Conservation (phyloP, 2,113 vertebrate species). For the Cynopterus brachyotis region DNA sequence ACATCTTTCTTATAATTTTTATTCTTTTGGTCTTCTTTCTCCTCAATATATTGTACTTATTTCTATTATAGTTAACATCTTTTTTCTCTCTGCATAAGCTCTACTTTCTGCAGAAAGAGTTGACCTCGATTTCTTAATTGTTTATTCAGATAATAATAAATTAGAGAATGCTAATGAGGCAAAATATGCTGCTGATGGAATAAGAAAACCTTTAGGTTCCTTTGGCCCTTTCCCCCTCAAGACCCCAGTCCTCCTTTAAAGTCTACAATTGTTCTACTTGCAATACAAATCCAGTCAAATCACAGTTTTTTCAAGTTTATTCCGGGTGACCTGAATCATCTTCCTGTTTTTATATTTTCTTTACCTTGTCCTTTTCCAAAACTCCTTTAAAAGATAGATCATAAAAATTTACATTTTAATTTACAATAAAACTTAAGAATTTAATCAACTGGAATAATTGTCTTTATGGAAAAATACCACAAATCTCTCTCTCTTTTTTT, state of each 20-base stretch:
- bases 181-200: not conserved
- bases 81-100: not conserved
- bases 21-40: not conserved
- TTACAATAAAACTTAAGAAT: conserved; percentile 18
- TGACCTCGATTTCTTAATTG: not conserved
- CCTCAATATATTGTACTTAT: not conserved
- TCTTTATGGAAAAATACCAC: not conserved
- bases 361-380: not conserved
- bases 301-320: not conserved
- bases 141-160: not conserved
- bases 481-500: not conserved
- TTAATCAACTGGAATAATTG: not conserved
- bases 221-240: not conserved
- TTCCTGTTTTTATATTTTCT: not conserved
- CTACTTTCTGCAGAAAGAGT: not conserved
- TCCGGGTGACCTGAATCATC: not conserved
- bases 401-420: not conserved
- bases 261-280: not conserved
- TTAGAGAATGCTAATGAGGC: not conserved
- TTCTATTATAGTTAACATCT: not conserved
- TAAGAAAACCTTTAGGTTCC: not conserved
- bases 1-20: not conserved
- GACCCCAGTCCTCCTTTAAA: not conserved
- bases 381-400: not conserved
- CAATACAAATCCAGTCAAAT: not conserved